A percentile compares a stretch with the other conserved stretches of the same genome.
phyloP scores from a whole-genome alignment of 2,113 vertebrate species.

The Corvus hawaiiensis region DNA sequence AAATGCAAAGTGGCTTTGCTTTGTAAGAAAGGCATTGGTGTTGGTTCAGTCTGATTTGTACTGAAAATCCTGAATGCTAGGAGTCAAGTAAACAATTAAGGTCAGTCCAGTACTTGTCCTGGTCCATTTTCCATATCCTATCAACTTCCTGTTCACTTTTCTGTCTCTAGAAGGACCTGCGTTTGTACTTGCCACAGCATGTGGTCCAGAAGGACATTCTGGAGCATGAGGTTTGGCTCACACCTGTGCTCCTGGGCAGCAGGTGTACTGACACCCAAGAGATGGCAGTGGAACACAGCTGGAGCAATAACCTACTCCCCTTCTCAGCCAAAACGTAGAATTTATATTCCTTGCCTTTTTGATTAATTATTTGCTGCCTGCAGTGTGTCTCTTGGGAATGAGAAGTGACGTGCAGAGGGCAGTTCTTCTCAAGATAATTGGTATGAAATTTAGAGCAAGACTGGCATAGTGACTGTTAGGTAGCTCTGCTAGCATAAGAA shows the following conservation, averaged over 20 bases:
- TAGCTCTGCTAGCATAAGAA: background rate
- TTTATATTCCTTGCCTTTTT: background rate
- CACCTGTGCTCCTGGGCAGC: background rate
- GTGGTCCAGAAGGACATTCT: background rate
- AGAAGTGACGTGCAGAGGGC: background rate
- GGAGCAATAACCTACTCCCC: background rate
- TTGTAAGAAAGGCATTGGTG: background rate
- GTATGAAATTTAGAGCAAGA: background rate
- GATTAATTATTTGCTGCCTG: background rate
- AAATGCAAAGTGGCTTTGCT: background rate
- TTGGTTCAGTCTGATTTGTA: background rate
- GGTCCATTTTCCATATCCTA: background rate
- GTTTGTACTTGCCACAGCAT: background rate
- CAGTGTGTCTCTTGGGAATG: background rate
- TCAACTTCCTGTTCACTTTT: background rate
- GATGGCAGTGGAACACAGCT: background rate
- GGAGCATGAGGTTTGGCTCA: accelerated
- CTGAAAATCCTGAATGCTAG: background rate
- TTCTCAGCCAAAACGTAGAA: background rate
- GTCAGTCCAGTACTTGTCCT: background rate
- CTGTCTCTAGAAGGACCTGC: background rate
- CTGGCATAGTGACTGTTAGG: background rate
- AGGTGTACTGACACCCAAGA: background rate
- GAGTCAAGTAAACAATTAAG: background rate
- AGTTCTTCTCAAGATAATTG: background rate